phyloP scores from a whole-genome alignment of 2,888 invertebrate species.

The Amphimallon solstitiale region DNA sequence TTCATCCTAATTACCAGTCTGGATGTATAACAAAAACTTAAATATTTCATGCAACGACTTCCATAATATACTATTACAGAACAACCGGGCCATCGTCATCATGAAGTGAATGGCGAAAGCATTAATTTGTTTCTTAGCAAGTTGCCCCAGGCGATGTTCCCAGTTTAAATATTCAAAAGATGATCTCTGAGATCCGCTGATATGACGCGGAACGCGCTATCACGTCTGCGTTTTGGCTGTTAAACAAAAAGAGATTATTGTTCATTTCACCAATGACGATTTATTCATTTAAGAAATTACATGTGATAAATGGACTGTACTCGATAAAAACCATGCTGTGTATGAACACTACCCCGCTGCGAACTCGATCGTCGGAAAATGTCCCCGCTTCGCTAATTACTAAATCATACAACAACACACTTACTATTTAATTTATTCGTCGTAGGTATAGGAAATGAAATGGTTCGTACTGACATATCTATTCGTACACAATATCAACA shows the following conservation, averaged over 20 bases:
- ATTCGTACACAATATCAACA: neutral
- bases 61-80: conserved; percentile 30
- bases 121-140: conserved; percentile 20
- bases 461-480: conserved; percentile 15
- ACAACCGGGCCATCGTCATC: conserved; percentile 21
- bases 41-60: conserved; percentile 29
- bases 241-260: too few species aligned
- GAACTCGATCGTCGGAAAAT: too few species aligned
- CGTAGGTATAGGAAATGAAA: neutral
- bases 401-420: too few species aligned
- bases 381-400: too few species aligned
- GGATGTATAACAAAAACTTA: conserved; percentile 26
- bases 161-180: conserved; percentile 26
- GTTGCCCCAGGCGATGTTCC: neutral
- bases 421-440: too few species aligned
- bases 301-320: too few species aligned
- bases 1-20: conserved; percentile 25
- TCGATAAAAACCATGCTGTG: too few species aligned
- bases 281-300: too few species aligned
- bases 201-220: neutral
- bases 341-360: too few species aligned
- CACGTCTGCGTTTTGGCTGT: too few species aligned
- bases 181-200: conserved; percentile 9
- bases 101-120: conserved; percentile 10
- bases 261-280: too few species aligned